Conservation (phyloP, 2,888 invertebrate genomes). For the Netelia virgata region DNA sequence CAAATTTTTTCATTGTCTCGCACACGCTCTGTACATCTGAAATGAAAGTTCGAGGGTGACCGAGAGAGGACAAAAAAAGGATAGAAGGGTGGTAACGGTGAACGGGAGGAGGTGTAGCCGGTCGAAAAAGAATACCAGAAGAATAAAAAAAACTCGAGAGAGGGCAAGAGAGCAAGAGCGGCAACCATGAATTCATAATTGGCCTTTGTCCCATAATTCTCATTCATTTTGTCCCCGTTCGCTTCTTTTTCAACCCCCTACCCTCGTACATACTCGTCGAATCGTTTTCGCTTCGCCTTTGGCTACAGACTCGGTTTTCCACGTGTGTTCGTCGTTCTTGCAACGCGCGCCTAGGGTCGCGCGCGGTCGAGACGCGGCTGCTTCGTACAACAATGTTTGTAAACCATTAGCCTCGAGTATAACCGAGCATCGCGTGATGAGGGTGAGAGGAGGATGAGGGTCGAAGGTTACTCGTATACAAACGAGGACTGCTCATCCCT, state of each 20-base stretch:
- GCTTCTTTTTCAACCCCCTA: conserved; percentile 2
- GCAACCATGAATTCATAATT: conserved; percentile 68
- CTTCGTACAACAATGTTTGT: conserved; percentile 73
- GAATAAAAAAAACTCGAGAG: conserved; percentile 32
- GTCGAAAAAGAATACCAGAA: conserved; percentile 1
- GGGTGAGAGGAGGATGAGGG: neutral
- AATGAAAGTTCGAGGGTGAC: too few relatives aligned
- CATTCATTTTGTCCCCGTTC: conserved; percentile 1
- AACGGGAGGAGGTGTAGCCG: neutral
- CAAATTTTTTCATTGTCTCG: too few relatives aligned
- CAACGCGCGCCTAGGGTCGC: conserved; percentile 34
- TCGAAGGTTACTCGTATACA: conserved; percentile 58
- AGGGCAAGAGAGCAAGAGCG: neutral
- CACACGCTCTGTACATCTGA: too few relatives aligned
- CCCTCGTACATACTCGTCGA: neutral
- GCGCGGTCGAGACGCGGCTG: conserved; percentile 13
- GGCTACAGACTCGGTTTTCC: conserved; percentile 51
- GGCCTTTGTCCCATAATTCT: conserved; percentile 39
- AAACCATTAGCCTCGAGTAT: conserved; percentile 76
- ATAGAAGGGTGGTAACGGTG: neutral
- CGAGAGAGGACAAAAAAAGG: too few relatives aligned
- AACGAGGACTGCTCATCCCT: conserved; percentile 64
- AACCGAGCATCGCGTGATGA: conserved; percentile 46
- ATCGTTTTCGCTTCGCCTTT: conserved; percentile 33
- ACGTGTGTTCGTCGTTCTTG: conserved; percentile 38